A percentile compares a stretch with the other conserved stretches of the same genome.
phyloP scores from a whole-genome alignment of 2,797 vertebrate genomes.

The Bothrops alternatus region DNA sequence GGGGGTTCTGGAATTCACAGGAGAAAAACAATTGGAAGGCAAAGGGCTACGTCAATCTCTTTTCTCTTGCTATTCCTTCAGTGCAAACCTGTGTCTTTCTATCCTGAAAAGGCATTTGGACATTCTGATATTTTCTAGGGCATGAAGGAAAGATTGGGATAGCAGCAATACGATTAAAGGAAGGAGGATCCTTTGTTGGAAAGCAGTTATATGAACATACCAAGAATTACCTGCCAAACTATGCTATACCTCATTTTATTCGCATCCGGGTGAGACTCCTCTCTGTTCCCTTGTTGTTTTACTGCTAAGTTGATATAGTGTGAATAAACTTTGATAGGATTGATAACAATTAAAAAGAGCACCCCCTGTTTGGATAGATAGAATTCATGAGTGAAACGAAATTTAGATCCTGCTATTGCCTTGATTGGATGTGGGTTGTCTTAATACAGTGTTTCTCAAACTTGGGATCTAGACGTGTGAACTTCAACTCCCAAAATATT shows the following conservation, averaged over 20 bases:
- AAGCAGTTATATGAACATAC: constrained; percentile 71
- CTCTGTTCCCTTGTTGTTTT: not conserved
- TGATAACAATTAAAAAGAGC: not conserved
- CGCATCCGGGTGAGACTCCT: constrained; percentile 77
- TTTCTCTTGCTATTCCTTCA: not conserved
- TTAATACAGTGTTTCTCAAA: not conserved
- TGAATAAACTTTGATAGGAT: not conserved
- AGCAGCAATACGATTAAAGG: constrained; percentile 76
- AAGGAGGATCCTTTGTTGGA: constrained; percentile 72
- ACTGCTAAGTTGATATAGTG: not conserved
- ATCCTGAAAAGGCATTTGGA: not conserved
- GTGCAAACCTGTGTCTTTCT: not conserved
- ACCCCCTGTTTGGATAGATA: too few relatives aligned
- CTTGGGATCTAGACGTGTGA: not conserved
- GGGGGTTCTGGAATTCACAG: not conserved
- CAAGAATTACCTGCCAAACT: constrained; percentile 71
- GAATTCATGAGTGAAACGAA: not conserved
- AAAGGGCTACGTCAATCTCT: not conserved
- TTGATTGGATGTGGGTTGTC: not conserved
- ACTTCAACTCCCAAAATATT: not conserved
- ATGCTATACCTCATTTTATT: constrained; percentile 80
- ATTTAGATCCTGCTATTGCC: too few relatives aligned
- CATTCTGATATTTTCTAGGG: constrained; percentile 62
- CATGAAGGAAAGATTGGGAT: constrained; percentile 87
- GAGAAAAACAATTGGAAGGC: not conserved